Conservation (phyloP, 2,888 invertebrate species). For the Sinotaia quadrata region DNA sequence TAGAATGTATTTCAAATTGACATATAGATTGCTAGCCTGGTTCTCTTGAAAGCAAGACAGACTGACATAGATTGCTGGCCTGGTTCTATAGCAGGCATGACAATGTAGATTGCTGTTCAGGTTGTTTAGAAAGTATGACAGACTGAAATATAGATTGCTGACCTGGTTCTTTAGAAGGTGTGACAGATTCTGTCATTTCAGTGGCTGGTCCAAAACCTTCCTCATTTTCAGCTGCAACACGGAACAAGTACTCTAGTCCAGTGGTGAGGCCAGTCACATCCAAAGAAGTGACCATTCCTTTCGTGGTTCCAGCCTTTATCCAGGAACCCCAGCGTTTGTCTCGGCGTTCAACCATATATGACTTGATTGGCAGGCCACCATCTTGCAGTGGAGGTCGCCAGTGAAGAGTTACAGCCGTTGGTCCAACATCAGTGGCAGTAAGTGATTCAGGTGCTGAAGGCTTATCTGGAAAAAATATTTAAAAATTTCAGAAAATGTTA, state of each 20-base stretch:
- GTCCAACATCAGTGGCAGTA: conserved; percentile 56
- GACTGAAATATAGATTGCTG: too few relatives aligned
- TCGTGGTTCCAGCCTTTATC: conserved; percentile 58
- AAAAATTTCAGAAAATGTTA: too few relatives aligned
- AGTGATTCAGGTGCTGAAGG: conserved; percentile 58
- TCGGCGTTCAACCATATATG: conserved; percentile 64
- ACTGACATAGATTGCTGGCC: too few relatives aligned
- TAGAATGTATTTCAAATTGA: too few relatives aligned
- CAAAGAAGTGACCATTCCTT: conserved; percentile 49
- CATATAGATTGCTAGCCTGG: too few relatives aligned
- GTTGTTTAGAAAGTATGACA: too few relatives aligned
- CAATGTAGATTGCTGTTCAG: too few relatives aligned
- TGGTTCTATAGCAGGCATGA: too few relatives aligned
- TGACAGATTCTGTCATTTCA: conserved; percentile 58
- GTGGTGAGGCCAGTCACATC: conserved; percentile 59
- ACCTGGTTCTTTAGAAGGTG: conserved; percentile 52
- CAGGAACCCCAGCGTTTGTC: conserved; percentile 60
- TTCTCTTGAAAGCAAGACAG: too few relatives aligned
- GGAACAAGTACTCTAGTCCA: conserved; percentile 68
- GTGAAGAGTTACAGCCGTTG: conserved; percentile 48
- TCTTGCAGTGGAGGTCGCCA: conserved; percentile 72
- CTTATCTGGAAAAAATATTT: conserved; percentile 30
- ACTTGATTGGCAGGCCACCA: conserved; percentile 64
- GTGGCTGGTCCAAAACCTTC: conserved; percentile 63
- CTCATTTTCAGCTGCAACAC: conserved; percentile 68